A percentile compares a stretch with the other conserved stretches of the same genome.
Evolutionary conservation across 2,797 vertebrate genomes (phyloP).

Genomic region (Capromys pilorides): DNA sequence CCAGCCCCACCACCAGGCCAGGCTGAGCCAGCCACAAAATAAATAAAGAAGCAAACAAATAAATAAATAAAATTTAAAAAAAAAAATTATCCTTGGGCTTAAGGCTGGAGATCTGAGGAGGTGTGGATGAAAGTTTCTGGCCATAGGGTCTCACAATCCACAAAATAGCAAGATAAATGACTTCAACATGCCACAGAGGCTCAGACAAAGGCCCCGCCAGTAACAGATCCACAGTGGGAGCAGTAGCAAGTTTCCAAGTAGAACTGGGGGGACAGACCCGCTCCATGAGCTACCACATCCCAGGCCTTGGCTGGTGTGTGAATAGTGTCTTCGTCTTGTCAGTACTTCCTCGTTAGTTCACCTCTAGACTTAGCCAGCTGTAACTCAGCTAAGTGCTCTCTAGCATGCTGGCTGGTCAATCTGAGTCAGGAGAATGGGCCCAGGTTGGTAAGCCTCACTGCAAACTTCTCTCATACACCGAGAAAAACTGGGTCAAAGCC

Average conservation of each 20-base stretch:
- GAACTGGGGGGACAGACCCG: not conserved
- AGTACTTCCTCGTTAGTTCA: slow-evolving; percentile 9
- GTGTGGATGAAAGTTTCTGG: not conserved
- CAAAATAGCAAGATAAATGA: not conserved
- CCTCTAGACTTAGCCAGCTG: not conserved
- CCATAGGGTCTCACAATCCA: not conserved
- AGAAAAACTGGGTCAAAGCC: not conserved
- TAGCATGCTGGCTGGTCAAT: not conserved
- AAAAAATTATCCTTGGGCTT: not conserved
- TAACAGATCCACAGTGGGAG: not conserved
- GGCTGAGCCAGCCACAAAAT: no score
- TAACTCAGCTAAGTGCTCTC: not conserved
- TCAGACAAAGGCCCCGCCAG: not conserved
- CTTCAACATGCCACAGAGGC: not conserved
- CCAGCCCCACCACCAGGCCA: no score
- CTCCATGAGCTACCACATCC: not conserved
- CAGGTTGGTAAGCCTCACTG: not conserved
- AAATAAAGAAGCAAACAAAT: no score
- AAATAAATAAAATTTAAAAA: no score
- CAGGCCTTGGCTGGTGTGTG: not conserved
- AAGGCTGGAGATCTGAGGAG: not conserved
- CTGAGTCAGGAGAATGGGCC: not conserved
- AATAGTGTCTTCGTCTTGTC: not conserved
- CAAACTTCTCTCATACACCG: not conserved
- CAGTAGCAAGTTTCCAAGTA: not conserved